These are phyloP conservation scores for Lasioglossum lativentre DNA, from an alignment of 2,888 invertebrate species.

Conservation along the genomic window DNA sequence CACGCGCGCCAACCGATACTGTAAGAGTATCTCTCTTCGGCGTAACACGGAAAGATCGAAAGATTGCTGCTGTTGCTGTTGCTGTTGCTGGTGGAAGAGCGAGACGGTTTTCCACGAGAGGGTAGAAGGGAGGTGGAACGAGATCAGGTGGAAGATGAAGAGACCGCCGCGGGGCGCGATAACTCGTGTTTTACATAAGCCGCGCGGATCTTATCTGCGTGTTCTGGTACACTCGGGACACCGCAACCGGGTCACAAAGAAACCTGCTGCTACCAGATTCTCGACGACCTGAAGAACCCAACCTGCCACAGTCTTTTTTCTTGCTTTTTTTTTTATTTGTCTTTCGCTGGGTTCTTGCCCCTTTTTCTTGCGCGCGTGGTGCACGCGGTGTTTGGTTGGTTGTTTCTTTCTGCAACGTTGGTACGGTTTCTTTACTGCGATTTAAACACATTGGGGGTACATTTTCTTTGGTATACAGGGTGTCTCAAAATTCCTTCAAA, in stretches of 20 bases:
- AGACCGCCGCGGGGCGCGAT: conserved; percentile 71
- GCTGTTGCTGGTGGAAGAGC: background rate
- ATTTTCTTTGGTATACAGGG: background rate
- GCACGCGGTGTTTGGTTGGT: background rate
- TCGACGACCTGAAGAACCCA: conserved; percentile 43
- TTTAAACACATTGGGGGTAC: background rate
- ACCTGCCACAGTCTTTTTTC: conserved; percentile 39
- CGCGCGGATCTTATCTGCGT: conserved; percentile 75
- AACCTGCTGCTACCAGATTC: conserved; percentile 47
- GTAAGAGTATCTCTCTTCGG: background rate
- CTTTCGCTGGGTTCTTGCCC: background rate
- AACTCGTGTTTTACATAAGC: conserved; percentile 78
- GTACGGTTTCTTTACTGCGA: background rate
- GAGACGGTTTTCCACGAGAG: background rate
- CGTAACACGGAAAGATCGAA: conserved; percentile 17
- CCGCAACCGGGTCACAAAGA: conserved; percentile 72
- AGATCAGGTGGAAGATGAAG: conserved; percentile 59
- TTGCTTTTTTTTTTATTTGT: background rate
- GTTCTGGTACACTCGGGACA: conserved; percentile 52
- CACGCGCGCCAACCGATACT: background rate
- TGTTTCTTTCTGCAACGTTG: background rate
- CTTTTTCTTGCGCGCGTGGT: background rate
- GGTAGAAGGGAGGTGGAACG: conserved; percentile 10
- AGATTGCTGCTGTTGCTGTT: background rate
- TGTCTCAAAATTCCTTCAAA: too few species aligned